These are phyloP conservation scores for Eira barbara DNA, from an alignment of 2,113 vertebrate species.

Conservation along the genomic window DNA sequence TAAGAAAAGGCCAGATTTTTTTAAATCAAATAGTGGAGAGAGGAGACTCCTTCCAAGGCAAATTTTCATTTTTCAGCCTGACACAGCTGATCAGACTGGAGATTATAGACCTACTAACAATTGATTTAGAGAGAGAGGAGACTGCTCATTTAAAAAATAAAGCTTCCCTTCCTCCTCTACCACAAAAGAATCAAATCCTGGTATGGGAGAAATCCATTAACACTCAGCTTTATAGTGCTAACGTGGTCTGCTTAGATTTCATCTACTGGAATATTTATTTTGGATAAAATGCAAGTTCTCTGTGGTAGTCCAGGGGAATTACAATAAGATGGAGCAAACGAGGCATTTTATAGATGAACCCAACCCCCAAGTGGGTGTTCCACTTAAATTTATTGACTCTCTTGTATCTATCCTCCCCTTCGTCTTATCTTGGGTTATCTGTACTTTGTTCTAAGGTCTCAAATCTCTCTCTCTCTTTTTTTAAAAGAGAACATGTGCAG, in stretches of 20 bases:
- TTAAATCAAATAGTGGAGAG: not conserved
- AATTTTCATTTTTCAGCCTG: not conserved
- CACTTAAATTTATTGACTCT: not conserved
- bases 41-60: not conserved
- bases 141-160: slow-evolving; percentile 23
- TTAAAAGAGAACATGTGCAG: not conserved
- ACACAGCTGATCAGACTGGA: not conserved
- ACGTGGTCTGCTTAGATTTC: slow-evolving; percentile 22
- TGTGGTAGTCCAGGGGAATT: not conserved
- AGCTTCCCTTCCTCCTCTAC: not conserved
- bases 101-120: slow-evolving; percentile 10
- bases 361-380: not conserved
- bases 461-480: not conserved
- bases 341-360: not conserved
- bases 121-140: slow-evolving; percentile 20
- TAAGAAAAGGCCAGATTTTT: not conserved
- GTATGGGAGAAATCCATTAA: slow-evolving; percentile 56
- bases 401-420: not conserved
- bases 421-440: not conserved
- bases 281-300: slow-evolving; percentile 47
- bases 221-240: not conserved
- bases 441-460: not conserved
- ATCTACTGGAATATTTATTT: slow-evolving; percentile 52
- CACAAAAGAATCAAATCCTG: slow-evolving; percentile 9
- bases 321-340: not conserved